phyloP scores from a whole-genome alignment of 2,888 invertebrate species.

The Drosophila crucigera region DNA sequence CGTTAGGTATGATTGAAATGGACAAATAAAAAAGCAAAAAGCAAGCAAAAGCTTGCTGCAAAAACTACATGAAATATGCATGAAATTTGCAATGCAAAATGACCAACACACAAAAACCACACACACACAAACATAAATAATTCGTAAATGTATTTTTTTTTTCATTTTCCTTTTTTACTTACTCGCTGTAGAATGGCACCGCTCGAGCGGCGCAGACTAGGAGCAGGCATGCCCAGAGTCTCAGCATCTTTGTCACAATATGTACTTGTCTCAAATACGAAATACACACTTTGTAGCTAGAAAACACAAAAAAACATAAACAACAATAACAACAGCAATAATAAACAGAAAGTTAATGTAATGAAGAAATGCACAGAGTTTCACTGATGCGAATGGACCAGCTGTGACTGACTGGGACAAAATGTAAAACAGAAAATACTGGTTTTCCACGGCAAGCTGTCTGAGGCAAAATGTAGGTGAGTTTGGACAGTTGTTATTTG shows the following conservation, averaged over 20 bases:
- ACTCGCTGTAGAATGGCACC: conserved; percentile 73
- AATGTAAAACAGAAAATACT: conserved; percentile 56
- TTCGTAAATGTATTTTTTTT: neutral
- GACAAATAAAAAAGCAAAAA: neutral
- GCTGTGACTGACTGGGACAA: conserved; percentile 44
- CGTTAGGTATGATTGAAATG: neutral
- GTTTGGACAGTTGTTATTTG: conserved; percentile 26
- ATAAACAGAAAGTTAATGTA: conserved; percentile 51
- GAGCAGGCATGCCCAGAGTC: conserved; percentile 66
- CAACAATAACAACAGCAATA: conserved; percentile 1
- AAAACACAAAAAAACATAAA: conserved; percentile 19
- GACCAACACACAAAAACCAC: conserved; percentile 32
- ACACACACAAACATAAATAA: conserved; percentile 38
- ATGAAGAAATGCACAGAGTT: conserved; percentile 39
- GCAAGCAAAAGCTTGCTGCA: neutral
- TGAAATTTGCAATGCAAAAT: conserved; percentile 27
- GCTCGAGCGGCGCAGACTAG: conserved; percentile 58
- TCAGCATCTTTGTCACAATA: conserved; percentile 56
- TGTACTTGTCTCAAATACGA: conserved; percentile 21
- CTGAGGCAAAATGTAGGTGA: conserved; percentile 50
- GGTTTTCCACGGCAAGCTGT: conserved; percentile 61
- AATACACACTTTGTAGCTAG: conserved; percentile 28
- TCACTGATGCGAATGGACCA: conserved; percentile 54
- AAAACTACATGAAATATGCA: conserved; percentile 36
- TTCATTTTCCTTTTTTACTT: conserved; percentile 44